A percentile compares a stretch with the other conserved stretches of the same genome.
Conservation (phyloP, 2,888 invertebrate genomes). For the Xanthia togata region DNA sequence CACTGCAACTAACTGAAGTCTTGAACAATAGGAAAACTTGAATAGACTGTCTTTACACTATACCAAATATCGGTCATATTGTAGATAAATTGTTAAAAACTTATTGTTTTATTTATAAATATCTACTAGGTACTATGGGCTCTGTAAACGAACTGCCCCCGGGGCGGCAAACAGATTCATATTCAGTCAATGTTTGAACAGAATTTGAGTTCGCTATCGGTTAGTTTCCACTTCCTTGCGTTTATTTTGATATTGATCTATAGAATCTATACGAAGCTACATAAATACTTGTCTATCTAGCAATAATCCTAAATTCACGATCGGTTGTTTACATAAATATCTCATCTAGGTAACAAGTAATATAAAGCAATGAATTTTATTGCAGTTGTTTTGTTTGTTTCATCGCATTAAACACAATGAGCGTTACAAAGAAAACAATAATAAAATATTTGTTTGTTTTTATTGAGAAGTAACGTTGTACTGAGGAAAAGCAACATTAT, state of each 20-base stretch:
- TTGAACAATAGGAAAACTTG: not conserved
- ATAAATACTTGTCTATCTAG: not conserved
- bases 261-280: not conserved
- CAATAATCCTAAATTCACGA: constrained; percentile 11
- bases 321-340: constrained; percentile 7
- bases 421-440: constrained; percentile 20
- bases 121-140: not conserved
- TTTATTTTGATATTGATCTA: constrained; percentile 17
- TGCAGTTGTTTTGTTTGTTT: constrained; percentile 27
- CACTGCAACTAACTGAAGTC: not conserved
- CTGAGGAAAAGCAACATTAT: not conserved
- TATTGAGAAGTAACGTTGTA: not conserved
- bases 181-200: constrained; percentile 31
- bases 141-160: not conserved
- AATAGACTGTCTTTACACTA: not conserved
- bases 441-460: constrained; percentile 10
- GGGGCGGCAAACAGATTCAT: constrained; percentile 1
- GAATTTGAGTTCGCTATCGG: constrained; percentile 22
- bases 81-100: not conserved
- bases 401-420: not conserved
- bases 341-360: not conserved
- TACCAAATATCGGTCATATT: not conserved
- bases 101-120: constrained; percentile 4
- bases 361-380: constrained; percentile 27
- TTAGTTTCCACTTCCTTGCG: constrained; percentile 27